Base-by-base conservation (phyloP, 2,113 vertebrate species). In the Actenoides hombroni region DNA sequence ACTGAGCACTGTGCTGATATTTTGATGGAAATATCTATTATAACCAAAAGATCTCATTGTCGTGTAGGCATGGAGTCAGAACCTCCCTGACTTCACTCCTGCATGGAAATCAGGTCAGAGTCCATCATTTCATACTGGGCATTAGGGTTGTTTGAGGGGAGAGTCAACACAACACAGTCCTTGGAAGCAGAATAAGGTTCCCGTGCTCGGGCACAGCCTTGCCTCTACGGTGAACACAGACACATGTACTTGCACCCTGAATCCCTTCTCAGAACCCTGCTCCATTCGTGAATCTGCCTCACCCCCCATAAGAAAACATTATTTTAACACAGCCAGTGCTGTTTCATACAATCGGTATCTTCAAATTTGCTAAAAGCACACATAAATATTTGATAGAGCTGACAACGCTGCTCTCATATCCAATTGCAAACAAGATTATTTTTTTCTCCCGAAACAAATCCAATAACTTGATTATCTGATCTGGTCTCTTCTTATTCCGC, bases 311-410 rank as follows among this genome's bases (percentile, higher is more conserved):
- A 89, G 8, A 78, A 60, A 75, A 46, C 54, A 40, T 53, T 13
- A 84, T 73, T 90, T 96, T 59, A 91, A 77, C 70, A 67, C 33
- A 24, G 11, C n/a, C 18, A 35, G 5, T 18, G 49, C 54, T 70
- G 19, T n/a, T 91, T 63, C 81, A 33, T 42, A 89, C 48, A 90
- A 79, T n/a, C 78, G 77, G 13, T 26, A 59, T 24, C 94, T 91
- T 87, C 88, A 87, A 82, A 92, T 94, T 69, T 93, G 78, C 91
- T 91, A 94, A 94, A 96, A 95, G 70, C 77, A 91, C 51, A 35
- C 49, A 85, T 89, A 76, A 96, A 92, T 94, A 91, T 94, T 97
- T 94, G 46, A 96, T 51, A 59, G 40, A 84, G 53, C 40, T 76
- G 74, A 84, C 65, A 79, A 84, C 37, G 70, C 57, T 86, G 65